Base-by-base conservation (phyloP, 1,140 invertebrate species). In the Campoletis sonorensis region DNA sequence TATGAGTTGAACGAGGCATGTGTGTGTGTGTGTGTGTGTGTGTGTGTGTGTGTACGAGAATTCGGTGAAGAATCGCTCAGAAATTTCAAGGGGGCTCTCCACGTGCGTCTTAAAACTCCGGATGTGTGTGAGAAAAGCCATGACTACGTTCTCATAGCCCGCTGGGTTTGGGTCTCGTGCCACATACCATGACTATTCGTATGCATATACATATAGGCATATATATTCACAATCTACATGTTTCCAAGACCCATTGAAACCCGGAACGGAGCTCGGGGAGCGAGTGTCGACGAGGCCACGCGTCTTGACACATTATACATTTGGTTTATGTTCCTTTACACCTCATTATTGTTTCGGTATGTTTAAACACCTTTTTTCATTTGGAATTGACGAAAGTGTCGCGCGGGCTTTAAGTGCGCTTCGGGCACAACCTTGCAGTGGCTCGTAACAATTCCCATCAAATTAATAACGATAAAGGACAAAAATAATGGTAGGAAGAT, bases 41-140 rank as follows among this genome's bases (percentile, higher is more conserved):
- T 58, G 40, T 45, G 8, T n/a, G 40, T 45, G 8, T n/a, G 21
- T 23, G 7, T 58, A 58, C 21, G 54, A 13, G 18, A n/a, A 58
- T 21, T 23, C 21, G 21, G 21, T 8, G 5, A 23, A 49, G 15
- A 51, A 21, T 49, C 37, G 16, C 23, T n/a, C 26, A n/a, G 45
- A 45, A 23, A 73, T 2, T 40, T 21, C 3, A n/a, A 21, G 37
- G 3, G 33, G 4, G 16, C 37, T 21, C 18, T 1, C 3, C 51
- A n/a, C 75, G 37, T 23, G 75, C 58, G 75, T 51, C 71, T 78
- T 54, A 26, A 78, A 37, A 78, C 61, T 61, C 51, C 75, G 75
- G 49, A 78, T 67, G 61, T 64, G 27, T 61, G 75, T 58, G 54
- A 58, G 54, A 21, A 58, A 58, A 58, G 54, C 54, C 54, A n/a